These are phyloP conservation scores for Pseudois nayaur DNA, from an alignment of 2,113 vertebrate species.

Conservation along the genomic window DNA sequence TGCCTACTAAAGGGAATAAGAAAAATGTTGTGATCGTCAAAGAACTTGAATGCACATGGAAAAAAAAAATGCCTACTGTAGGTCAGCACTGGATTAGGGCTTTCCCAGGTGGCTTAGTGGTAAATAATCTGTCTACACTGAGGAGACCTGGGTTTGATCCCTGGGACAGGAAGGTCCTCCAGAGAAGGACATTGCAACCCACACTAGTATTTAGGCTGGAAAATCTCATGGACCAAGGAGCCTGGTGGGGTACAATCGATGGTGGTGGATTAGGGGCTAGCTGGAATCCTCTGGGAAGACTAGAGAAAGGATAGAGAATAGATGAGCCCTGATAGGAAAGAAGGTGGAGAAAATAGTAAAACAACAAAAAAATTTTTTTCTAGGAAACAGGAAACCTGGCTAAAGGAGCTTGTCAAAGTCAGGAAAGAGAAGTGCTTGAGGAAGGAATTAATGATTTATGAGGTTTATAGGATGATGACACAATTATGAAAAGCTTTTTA, in stretches of 20 bases:
- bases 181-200: background rate
- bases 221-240: background rate
- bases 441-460: background rate
- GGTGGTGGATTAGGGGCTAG: too few relatives aligned
- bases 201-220: background rate
- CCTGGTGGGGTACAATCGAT: background rate
- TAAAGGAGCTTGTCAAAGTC: background rate
- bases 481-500: background rate
- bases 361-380: background rate
- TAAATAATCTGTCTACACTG: background rate
- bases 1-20: background rate
- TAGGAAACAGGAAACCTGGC: background rate
- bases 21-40: background rate
- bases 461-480: background rate
- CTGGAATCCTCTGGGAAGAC: too few relatives aligned
- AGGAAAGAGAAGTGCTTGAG: background rate
- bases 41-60: background rate
- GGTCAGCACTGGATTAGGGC: rapidly evolving
- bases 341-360: background rate
- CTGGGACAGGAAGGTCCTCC: background rate
- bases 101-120: background rate
- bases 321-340: background rate
- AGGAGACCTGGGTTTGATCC: background rate
- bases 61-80: background rate
- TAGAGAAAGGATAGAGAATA: background rate